Evolutionary conservation across 2,888 invertebrate species (phyloP).

Genomic region (Lysandra bellargus): DNA sequence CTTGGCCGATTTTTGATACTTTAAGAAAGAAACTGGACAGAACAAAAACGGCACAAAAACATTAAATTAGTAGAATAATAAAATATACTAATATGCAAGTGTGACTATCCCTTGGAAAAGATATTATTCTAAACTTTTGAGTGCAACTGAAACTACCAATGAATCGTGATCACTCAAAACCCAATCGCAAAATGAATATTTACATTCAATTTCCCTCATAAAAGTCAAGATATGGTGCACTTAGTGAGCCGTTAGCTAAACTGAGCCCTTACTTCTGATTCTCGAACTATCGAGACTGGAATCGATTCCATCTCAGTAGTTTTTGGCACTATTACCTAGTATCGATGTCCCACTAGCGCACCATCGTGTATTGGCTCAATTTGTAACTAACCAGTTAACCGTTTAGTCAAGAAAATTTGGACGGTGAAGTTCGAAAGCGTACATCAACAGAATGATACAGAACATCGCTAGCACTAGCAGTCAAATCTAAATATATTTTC

Average conservation of each 20-base stretch:
- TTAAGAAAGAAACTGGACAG: too few species aligned
- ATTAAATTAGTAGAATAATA: too few species aligned
- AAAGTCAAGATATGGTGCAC: constrained; percentile 5
- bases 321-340: too few species aligned
- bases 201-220: constrained; percentile 5
- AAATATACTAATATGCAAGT: too few species aligned
- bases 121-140: neutral
- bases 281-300: neutral
- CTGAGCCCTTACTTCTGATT: neutral
- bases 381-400: too few species aligned
- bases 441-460: too few species aligned
- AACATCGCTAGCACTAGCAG: too few species aligned
- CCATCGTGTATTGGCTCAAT: too few species aligned
- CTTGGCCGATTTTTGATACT: too few species aligned
- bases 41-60: too few species aligned
- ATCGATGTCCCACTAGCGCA: too few species aligned
- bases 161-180: neutral
- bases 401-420: neutral
- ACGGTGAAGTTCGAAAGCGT: neutral
- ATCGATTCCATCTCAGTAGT: neutral
- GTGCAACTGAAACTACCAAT: neutral
- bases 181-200: constrained; percentile 26
- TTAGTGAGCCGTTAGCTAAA: neutral
- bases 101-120: neutral
- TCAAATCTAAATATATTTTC: neutral